Conservation (phyloP, 2,888 invertebrate species). For the Pomacea canaliculata region DNA sequence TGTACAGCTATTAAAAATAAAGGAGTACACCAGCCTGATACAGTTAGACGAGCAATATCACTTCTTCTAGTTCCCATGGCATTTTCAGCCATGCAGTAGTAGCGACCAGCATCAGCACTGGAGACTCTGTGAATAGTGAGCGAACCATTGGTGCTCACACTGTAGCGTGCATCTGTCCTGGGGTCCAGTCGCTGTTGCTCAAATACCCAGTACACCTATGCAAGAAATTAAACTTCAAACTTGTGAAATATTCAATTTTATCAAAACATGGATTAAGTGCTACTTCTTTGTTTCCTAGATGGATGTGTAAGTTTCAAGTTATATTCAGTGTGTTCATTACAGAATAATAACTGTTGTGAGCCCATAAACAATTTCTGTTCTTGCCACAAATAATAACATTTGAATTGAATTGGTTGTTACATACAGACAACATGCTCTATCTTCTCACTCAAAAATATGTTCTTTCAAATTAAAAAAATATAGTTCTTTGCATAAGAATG, state of each 20-base stretch:
- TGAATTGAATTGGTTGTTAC: no score
- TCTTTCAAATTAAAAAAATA: no score
- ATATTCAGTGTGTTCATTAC: no score
- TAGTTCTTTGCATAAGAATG: no score
- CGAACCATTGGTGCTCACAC: constrained; percentile 23
- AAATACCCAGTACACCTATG: constrained; percentile 34
- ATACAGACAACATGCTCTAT: no score
- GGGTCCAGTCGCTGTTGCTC: constrained; percentile 28
- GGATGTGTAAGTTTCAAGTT: no score
- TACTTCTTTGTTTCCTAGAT: background rate
- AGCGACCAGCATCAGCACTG: constrained; percentile 29
- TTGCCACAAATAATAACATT: no score
- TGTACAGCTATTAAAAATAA: no score
- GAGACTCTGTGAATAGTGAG: constrained; percentile 24
- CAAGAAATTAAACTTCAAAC: background rate
- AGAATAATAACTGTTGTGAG: no score
- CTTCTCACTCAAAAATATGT: no score
- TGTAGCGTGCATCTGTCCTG: constrained; percentile 14
- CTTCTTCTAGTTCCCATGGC: constrained; percentile 6
- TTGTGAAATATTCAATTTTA: background rate
- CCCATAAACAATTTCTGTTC: no score
- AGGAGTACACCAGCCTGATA: constrained; percentile 24
- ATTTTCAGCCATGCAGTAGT: constrained; percentile 35
- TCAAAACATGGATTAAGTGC: background rate
- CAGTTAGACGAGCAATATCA: constrained; percentile 19